These are phyloP conservation scores for Adineta ricciae DNA, from an alignment of 2,888 invertebrate genomes.

Conservation along the genomic window DNA sequence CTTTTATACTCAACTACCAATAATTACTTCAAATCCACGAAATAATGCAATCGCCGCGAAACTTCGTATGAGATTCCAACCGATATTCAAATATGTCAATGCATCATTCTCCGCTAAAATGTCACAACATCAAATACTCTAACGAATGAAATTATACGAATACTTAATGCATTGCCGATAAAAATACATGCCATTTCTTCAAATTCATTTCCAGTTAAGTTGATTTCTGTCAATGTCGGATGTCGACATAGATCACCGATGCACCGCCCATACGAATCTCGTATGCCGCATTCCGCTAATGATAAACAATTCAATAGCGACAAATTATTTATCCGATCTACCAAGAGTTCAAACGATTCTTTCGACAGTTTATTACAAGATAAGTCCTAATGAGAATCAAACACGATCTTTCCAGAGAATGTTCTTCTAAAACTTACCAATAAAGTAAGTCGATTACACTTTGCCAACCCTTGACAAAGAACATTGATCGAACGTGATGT, in stretches of 20 bases:
- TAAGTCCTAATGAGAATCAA: background rate
- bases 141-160: no score
- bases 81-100: background rate
- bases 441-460: background rate
- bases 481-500: background rate
- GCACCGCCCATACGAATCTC: background rate
- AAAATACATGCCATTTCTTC: background rate
- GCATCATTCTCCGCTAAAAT: background rate
- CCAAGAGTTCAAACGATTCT: background rate
- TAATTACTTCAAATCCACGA: constrained; percentile 14
- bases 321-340: background rate
- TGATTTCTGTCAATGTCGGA: background rate
- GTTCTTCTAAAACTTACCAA: background rate
- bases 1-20: background rate
- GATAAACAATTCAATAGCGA: background rate
- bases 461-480: background rate
- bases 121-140: background rate
- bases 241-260: background rate
- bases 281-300: background rate
- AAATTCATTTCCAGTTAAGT: constrained; percentile 1
- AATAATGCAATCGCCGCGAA: background rate
- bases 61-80: constrained; percentile 1
- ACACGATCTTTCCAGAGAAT: background rate
- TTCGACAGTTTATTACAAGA: background rate
- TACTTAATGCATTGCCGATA: background rate